A percentile compares a stretch with the other conserved stretches of the same genome.
These are phyloP conservation scores for Danio choprae DNA, from an alignment of 2,797 vertebrate species.

Conservation along the genomic window DNA sequence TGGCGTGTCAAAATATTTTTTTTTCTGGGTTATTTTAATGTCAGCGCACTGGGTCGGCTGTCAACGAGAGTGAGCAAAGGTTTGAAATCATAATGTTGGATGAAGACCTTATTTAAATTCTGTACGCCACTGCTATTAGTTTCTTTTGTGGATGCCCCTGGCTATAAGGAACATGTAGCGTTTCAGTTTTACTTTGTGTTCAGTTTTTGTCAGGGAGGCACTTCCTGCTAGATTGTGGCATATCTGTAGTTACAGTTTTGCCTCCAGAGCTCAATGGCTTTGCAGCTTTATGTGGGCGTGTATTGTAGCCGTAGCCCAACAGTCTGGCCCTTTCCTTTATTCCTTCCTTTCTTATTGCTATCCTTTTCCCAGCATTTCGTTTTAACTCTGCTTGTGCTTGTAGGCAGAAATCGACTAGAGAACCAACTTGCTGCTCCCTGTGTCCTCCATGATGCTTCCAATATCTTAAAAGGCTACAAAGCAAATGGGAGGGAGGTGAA, in stretches of 20 bases:
- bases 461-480: constrained; percentile 59
- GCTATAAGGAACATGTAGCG: not conserved
- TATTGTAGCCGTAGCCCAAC: constrained; percentile 24
- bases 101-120: constrained; percentile 3
- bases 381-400: constrained; percentile 39
- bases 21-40: constrained; percentile 39
- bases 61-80: constrained; percentile 18
- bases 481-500: constrained; percentile 54
- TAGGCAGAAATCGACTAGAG: constrained; percentile 46
- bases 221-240: constrained; percentile 15
- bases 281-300: constrained; percentile 30
- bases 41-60: constrained; percentile 21
- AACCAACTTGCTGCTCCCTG: constrained; percentile 35
- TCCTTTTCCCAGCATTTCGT: constrained; percentile 31
- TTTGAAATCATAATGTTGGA: not conserved
- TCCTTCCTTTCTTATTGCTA: not conserved
- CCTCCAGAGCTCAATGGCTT: constrained; percentile 29
- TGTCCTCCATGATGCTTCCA: constrained; percentile 28
- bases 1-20: constrained; percentile 51
- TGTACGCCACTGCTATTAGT: not conserved
- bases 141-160: constrained; percentile 14
- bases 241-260: constrained; percentile 31
- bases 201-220: not conserved
- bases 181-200: not conserved
- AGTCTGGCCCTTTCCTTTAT: constrained; percentile 34